Conservation (phyloP, 1,140 invertebrate species). For the Drosophila triauraria region DNA sequence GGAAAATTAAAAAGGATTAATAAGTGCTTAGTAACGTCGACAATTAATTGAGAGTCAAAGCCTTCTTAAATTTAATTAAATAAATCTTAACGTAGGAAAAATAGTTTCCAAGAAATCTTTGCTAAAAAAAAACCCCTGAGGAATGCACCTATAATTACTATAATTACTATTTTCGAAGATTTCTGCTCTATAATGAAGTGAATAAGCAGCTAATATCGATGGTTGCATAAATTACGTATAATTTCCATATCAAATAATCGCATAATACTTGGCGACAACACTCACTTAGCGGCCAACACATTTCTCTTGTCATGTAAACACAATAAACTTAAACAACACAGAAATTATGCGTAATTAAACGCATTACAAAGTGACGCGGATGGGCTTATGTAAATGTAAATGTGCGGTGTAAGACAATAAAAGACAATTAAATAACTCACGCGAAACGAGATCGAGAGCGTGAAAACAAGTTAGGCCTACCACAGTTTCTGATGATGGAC, state of each 20-base stretch:
- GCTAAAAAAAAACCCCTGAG: not conserved
- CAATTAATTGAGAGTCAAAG: too few relatives aligned
- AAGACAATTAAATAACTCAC: conserved; percentile 58
- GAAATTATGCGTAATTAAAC: conserved; percentile 65
- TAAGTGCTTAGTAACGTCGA: too few relatives aligned
- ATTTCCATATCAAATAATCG: conserved; percentile 21
- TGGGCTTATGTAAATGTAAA: conserved; percentile 72
- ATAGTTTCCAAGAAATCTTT: too few relatives aligned
- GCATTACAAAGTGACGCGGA: conserved; percentile 27
- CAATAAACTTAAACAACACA: conserved; percentile 59
- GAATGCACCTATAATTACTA: not conserved
- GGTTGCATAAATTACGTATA: conserved; percentile 3
- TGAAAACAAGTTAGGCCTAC: conserved; percentile 31
- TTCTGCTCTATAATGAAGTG: not conserved
- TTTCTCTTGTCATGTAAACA: conserved; percentile 57
- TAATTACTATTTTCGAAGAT: not conserved
- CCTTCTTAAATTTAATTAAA: too few relatives aligned
- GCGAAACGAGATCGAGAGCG: conserved; percentile 19
- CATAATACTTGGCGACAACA: conserved; percentile 20
- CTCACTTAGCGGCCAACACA: conserved; percentile 36
- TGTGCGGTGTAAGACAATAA: conserved; percentile 30
- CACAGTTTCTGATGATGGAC: not conserved
- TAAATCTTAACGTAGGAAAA: too few relatives aligned
- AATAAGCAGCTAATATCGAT: not conserved
- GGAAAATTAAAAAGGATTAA: too few relatives aligned